Base-by-base conservation (phyloP, 2,113 vertebrate species). In the Oreochromis aureus region DNA sequence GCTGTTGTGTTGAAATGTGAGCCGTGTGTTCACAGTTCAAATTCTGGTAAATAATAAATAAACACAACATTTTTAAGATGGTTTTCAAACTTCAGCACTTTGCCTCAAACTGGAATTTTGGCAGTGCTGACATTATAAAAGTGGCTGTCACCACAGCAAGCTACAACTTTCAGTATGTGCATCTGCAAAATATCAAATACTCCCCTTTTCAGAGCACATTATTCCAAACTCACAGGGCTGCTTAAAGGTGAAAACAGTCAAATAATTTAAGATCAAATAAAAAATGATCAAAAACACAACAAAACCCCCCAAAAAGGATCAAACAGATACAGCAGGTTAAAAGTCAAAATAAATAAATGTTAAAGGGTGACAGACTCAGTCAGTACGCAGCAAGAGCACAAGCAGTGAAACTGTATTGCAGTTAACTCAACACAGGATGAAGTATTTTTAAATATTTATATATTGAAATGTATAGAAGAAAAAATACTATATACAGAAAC, bases 331-430 rank as follows among this genome's bases (percentile, higher is more conserved):
- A 61, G 27, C 58, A 61, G 58, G 58, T 61, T 61, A 61, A 32
- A 61, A 59, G 56, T 30, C 56, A 18, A 27, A 59, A 32, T 32
- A 32, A 30, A 32, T 10, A 30, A 59, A 59, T 59, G 56, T 32
- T 32, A 59, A 59, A 18, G 56, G 7, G 27, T 8, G 15, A 32
- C 27, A 4, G 15, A 10, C 15, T 59, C 27, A 0, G 5, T 32
- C 15, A 32, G 58, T 18, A 9, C 0, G 4, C 56, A 59, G 15
- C 3, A 16, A 16, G 27, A 59, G 1, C 16, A 2, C 56, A 7
- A 59, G 56, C 13, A 32, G 13, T 5, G 27, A 59, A 30, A 59
- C 4, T 59, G 24, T 16, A 2, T 18, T 3, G 56, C 58, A 59
- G 58, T 18, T 32, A 8, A 27, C 10, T 61, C 58, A 59, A 59